Conservation (phyloP, 2,888 invertebrate species). For the Pollenia labialis region DNA sequence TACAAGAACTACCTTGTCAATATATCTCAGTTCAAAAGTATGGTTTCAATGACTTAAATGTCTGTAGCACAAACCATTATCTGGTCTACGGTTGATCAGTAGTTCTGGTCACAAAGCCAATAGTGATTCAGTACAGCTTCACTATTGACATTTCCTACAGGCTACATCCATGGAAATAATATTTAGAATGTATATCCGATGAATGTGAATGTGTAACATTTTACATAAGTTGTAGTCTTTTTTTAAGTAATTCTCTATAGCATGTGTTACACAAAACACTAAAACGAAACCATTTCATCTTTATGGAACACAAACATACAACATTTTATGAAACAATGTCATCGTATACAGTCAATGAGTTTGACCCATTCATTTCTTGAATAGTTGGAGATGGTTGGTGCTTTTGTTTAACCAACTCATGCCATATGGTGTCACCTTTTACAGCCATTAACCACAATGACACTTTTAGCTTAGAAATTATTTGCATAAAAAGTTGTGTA, state of each 20-base stretch:
- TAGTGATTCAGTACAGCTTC: no score
- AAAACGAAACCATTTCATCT: slow-evolving; percentile 36
- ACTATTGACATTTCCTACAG: background rate
- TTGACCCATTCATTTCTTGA: slow-evolving; percentile 64
- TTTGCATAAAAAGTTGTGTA: slow-evolving; percentile 63
- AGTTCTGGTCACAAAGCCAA: no score
- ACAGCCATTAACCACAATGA: slow-evolving; percentile 71
- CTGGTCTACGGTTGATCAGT: no score
- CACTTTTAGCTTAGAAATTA: slow-evolving; percentile 64
- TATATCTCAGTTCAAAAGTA: no score
- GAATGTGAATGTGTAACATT: background rate
- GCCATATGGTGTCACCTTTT: slow-evolving; percentile 72
- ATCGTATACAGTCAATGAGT: slow-evolving; percentile 62
- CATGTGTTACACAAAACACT: slow-evolving; percentile 50
- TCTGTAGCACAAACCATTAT: no score
- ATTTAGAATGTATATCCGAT: background rate
- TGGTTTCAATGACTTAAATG: no score
- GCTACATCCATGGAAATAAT: no score
- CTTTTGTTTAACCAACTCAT: slow-evolving; percentile 51
- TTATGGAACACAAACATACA: background rate
- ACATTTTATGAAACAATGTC: slow-evolving; percentile 39
- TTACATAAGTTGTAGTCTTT: background rate
- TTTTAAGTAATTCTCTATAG: slow-evolving; percentile 18
- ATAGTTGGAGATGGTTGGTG: slow-evolving; percentile 14
- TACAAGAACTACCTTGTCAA: no score